phyloP scores from a whole-genome alignment of 2,113 vertebrate genomes.

The Ceyx melanurus region DNA sequence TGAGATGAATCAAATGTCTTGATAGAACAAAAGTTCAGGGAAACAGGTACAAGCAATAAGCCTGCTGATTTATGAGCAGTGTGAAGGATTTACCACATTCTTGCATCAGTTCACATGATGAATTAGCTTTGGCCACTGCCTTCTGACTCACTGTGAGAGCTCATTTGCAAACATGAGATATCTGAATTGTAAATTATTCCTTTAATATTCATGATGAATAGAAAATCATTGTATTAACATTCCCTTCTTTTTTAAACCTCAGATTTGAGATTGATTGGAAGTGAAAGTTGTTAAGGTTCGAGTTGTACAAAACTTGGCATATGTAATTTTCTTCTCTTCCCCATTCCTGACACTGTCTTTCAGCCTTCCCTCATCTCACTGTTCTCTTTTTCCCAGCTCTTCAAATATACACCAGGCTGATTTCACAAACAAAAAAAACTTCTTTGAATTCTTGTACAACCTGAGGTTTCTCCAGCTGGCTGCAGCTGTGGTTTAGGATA shows the following conservation, averaged over 20 bases:
- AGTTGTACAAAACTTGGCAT: background rate
- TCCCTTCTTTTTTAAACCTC: background rate
- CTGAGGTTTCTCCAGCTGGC: background rate
- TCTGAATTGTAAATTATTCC: constrained; percentile 42
- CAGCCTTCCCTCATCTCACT: background rate
- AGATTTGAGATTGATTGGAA: constrained; percentile 15
- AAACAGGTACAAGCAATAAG: background rate
- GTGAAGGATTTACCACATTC: constrained; percentile 24
- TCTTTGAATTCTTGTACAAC: background rate
- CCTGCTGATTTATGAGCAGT: constrained; percentile 40
- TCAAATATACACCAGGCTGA: background rate
- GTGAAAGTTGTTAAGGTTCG: background rate
- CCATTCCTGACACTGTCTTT: background rate
- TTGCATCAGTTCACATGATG: constrained; percentile 22
- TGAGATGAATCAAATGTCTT: constrained; percentile 23
- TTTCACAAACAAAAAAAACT: background rate
- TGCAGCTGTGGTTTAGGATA: background rate
- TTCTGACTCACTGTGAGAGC: constrained; percentile 18
- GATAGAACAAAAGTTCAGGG: constrained; percentile 41
- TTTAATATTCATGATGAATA: constrained; percentile 48
- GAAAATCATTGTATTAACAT: background rate
- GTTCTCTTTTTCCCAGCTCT: background rate
- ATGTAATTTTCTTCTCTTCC: background rate
- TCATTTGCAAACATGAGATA: constrained; percentile 20
- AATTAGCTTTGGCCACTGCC: constrained; percentile 44